A percentile compares a stretch with the other conserved stretches of the same genome.
Conservation (phyloP, 1,140 invertebrate species). For the Luehdorfia chinensis region DNA sequence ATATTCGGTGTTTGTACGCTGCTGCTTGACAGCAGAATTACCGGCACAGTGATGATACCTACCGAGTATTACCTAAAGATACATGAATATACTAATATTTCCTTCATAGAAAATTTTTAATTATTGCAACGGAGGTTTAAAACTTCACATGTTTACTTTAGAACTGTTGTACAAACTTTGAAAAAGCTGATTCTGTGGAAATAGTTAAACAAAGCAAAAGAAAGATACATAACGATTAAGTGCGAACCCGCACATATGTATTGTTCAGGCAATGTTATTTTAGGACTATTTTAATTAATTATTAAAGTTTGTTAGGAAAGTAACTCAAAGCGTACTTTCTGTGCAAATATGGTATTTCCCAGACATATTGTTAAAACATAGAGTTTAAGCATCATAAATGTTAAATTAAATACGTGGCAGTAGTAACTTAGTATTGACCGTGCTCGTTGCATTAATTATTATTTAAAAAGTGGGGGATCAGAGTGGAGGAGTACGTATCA, state of each 20-base stretch:
- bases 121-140: too few relatives aligned
- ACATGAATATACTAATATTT: too few relatives aligned
- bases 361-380: slow-evolving; percentile 8
- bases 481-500: too few relatives aligned
- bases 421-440: not conserved
- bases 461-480: not conserved
- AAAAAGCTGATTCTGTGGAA: not conserved
- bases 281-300: slow-evolving; percentile 56
- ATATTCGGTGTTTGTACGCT: too few relatives aligned
- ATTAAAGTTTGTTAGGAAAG: slow-evolving; percentile 36
- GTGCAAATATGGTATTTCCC: slow-evolving; percentile 12
- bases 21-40: too few relatives aligned
- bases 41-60: too few relatives aligned
- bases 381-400: slow-evolving; percentile 10
- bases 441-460: not conserved
- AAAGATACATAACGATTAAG: slow-evolving; percentile 5
- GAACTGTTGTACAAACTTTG: too few relatives aligned
- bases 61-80: too few relatives aligned
- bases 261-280: slow-evolving; percentile 46
- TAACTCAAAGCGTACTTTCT: slow-evolving; percentile 17
- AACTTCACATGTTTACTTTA: too few relatives aligned
- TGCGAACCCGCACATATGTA: slow-evolving; percentile 32
- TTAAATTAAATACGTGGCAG: slow-evolving; percentile 6
- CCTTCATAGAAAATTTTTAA: too few relatives aligned
- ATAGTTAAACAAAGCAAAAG: not conserved